Evolutionary conservation across 2,888 invertebrate genomes (phyloP).

Genomic region (Stenoptilia bipunctidactyla): DNA sequence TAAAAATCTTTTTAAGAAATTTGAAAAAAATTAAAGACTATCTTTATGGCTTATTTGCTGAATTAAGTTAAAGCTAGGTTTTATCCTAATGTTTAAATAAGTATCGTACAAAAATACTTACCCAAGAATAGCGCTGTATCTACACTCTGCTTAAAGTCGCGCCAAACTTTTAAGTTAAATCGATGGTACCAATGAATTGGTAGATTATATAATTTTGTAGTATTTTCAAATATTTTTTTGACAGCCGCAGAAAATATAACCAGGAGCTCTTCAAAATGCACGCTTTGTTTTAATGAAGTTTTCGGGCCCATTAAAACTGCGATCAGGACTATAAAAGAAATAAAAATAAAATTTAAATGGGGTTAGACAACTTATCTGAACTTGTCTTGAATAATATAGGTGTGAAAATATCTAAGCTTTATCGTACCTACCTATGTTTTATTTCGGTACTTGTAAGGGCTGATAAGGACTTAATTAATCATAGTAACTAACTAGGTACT

Average conservation of each 20-base stretch:
- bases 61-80: no score
- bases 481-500: no score
- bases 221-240: constrained; percentile 80
- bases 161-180: constrained; percentile 78
- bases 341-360: no score
- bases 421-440: no score
- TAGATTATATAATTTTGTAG: constrained; percentile 76
- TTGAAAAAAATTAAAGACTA: neutral
- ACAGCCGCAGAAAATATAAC: constrained; percentile 73
- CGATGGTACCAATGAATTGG: constrained; percentile 76
- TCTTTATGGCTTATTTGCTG: no score
- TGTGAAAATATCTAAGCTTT: no score
- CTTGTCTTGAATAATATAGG: no score
- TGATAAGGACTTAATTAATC: no score
- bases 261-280: constrained; percentile 53
- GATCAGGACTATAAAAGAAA: constrained; percentile 71
- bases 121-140: constrained; percentile 74
- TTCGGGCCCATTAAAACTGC: constrained; percentile 53
- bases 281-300: constrained; percentile 22
- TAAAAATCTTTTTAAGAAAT: neutral
- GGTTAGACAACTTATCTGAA: no score
- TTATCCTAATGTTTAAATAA: no score
- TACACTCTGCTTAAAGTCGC: constrained; percentile 77
- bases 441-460: no score
- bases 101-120: no score